Percentiles rank a stretch among this genome's conserved stretches.
Conservation (phyloP, 2,113 vertebrate genomes). For the Rhinolophus sinicus region DNA sequence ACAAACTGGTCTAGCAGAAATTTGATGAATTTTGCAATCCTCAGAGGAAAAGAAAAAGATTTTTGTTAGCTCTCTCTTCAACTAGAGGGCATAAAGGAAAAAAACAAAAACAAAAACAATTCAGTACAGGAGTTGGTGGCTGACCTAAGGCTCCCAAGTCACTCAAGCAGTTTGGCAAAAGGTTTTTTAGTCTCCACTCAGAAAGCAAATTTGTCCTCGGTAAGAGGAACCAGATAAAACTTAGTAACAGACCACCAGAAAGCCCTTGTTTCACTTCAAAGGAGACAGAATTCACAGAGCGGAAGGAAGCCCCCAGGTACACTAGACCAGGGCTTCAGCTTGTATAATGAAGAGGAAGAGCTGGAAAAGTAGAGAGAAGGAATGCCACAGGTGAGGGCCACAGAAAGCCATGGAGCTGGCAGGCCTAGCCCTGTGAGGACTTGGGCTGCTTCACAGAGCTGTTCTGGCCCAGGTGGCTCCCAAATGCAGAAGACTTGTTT, state of each 20-base stretch:
- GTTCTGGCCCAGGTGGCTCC: background rate
- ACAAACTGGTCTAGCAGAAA: conserved; percentile 79
- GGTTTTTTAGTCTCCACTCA: conserved; percentile 61
- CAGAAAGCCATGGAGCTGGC: background rate
- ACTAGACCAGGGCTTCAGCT: background rate
- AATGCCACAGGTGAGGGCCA: background rate
- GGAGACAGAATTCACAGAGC: background rate
- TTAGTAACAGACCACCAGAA: conserved; percentile 16
- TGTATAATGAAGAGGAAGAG: background rate
- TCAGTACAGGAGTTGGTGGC: conserved; percentile 52
- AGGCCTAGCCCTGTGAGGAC: background rate
- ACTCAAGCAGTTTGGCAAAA: conserved; percentile 55
- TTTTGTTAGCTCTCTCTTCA: conserved; percentile 68
- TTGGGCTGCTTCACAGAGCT: background rate
- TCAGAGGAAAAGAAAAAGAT: conserved; percentile 65
- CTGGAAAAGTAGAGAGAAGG: background rate
- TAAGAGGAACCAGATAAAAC: conserved; percentile 21
- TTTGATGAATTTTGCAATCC: conserved; percentile 77
- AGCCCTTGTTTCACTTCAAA: conserved; percentile 29
- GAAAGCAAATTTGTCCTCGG: conserved; percentile 50
- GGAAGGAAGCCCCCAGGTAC: background rate
- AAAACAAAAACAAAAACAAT: background rate
- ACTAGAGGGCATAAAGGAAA: conserved; percentile 64
- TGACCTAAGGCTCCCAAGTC: conserved; percentile 60
- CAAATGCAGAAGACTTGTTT: background rate